Evolutionary conservation across 2,113 vertebrate species (phyloP), one percentile per base, ranked within the genome.

Genomic region (Euleptes europaea): DNA sequence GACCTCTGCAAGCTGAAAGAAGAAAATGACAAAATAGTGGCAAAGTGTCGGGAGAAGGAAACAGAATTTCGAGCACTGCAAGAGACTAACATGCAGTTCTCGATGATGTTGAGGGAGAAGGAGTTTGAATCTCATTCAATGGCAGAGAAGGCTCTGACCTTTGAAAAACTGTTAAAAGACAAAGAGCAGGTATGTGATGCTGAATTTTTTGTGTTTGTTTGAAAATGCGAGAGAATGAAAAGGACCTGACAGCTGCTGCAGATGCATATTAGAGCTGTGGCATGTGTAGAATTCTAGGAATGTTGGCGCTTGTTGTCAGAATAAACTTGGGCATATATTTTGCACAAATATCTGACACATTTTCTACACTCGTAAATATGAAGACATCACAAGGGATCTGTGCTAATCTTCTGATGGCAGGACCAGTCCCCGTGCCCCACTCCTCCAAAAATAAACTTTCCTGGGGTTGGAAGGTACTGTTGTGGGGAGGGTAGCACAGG

Each of bases 31-130:
- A 95, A 93, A 72, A 96, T 98, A 67, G 90, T 96, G 0, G 84
- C 94, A 12, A 96, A 91, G 4, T 97, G 96, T 2, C 94, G 95
- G 12, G 98, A 97, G 92, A 99, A 99, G 79, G 98, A 98, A 95
- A 97, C 97, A 0, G 98, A 99, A 89, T 99, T 98, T 89, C 95
- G 97, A 42, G 98, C 98, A 0, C 96, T 99, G 84, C 98, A 99
- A 90, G 98, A 99, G 86, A 99, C 98, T 57, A 99, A 99, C 90
- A 98, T 98, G 97, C 98, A 98, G 70, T 97, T 99, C 88, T 99
- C 99, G 17, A 96, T 99, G 92, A 97, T 99, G 96, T 95, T 99
- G 47, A 95, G 97, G 84, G 98, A 99, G 92, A 98, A 97, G 67
- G 99, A 99, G 92, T 99, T 99, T 92, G 97, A 99, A 85, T 97